phyloP scores from a whole-genome alignment of 2,888 invertebrate species.

The Scaptomyza cyrtandrae region DNA sequence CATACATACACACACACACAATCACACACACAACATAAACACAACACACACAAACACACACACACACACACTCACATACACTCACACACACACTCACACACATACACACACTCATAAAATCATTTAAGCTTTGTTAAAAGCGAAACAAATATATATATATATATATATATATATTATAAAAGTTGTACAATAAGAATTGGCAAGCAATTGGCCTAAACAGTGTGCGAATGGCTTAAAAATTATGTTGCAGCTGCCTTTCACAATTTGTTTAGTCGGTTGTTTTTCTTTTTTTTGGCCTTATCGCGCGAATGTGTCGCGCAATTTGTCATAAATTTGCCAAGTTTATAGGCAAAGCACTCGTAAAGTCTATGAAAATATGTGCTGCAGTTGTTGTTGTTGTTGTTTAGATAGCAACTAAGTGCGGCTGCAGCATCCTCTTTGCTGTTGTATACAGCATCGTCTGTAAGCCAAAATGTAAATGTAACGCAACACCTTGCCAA shows the following conservation, averaged over 20 bases:
- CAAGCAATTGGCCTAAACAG: too few species aligned
- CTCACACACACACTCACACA: background rate
- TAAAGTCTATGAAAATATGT: conserved; percentile 80
- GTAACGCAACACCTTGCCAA: conserved; percentile 68
- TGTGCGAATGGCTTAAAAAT: background rate
- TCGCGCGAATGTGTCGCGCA: conserved; percentile 56
- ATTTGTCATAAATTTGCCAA: conserved; percentile 82
- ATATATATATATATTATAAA: too few species aligned
- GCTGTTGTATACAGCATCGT: conserved; percentile 1
- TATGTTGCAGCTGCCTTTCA: background rate
- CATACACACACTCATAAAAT: conserved; percentile 36
- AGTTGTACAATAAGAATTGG: too few species aligned
- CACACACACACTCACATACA: too few species aligned
- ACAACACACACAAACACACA: background rate
- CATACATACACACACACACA: too few species aligned
- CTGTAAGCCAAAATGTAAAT: conserved; percentile 75
- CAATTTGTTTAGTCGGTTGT: too few species aligned
- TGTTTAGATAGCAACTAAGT: conserved; percentile 74
- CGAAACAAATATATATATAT: conserved; percentile 25
- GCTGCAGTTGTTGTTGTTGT: conserved; percentile 40
- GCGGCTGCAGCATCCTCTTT: conserved; percentile 63
- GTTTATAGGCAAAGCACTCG: conserved; percentile 73
- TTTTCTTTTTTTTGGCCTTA: conserved; percentile 42
- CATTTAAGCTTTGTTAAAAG: conserved; percentile 44
- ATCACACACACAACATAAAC: too few species aligned